A percentile compares a stretch with the other conserved stretches of the same genome.
These are phyloP conservation scores for Protobothrops flavoviridis DNA, from an alignment of 2,113 vertebrate genomes.

Conservation along the genomic window DNA sequence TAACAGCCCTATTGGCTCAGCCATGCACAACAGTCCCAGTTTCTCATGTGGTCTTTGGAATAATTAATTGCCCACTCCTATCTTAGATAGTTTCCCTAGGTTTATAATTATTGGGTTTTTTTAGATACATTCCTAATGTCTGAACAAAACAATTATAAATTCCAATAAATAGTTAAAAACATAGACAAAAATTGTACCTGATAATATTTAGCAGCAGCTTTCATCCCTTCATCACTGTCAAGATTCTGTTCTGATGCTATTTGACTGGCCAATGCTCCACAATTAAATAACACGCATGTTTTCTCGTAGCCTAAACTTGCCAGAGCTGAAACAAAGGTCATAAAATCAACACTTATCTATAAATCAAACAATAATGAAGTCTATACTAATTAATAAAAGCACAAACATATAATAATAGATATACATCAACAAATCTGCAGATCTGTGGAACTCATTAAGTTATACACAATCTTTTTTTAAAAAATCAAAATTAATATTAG, in stretches of 20 bases:
- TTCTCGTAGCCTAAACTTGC: slow-evolving; percentile 97
- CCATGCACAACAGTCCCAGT: too few species aligned
- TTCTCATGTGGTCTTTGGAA: too few species aligned
- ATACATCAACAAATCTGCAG: background rate
- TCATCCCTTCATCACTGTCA: slow-evolving; percentile 94
- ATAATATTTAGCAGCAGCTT: slow-evolving; percentile 91
- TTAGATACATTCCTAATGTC: background rate
- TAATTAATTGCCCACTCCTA: too few species aligned
- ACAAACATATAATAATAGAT: background rate
- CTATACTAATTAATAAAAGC: background rate
- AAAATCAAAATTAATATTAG: background rate
- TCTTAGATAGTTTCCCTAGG: background rate
- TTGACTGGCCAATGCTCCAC: slow-evolving; percentile 93
- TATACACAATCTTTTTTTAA: background rate
- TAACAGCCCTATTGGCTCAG: too few species aligned
- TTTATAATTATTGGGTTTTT: background rate
- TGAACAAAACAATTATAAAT: background rate
- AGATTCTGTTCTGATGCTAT: slow-evolving; percentile 96
- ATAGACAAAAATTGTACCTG: slow-evolving; percentile 75
- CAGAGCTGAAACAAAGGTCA: slow-evolving; percentile 75
- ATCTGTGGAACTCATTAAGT: background rate
- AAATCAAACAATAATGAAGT: background rate
- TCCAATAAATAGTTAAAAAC: background rate
- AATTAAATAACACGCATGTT: slow-evolving; percentile 95
- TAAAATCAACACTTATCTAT: background rate